Conservation (phyloP, 2,797 vertebrate species). For the Spheniscus humboldti region DNA sequence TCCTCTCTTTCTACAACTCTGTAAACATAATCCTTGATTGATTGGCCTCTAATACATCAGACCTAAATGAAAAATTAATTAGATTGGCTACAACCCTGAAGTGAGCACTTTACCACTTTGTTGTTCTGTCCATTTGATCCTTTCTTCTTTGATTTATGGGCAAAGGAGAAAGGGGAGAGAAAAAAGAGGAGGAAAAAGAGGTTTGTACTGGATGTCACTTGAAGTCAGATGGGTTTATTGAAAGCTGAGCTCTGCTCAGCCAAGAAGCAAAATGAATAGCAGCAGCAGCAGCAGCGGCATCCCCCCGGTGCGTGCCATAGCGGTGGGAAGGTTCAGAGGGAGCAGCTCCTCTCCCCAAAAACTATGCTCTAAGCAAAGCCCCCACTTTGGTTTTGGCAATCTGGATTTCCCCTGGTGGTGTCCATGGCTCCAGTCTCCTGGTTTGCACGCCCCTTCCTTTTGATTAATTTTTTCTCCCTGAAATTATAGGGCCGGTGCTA, state of each 20-base stretch:
- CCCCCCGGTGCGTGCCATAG: accelerated
- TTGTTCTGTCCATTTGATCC: slow-evolving; percentile 76
- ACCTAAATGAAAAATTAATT: slow-evolving; percentile 89
- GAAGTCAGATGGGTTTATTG: slow-evolving; percentile 46
- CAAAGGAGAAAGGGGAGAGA: slow-evolving; percentile 60
- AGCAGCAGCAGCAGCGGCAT: not conserved
- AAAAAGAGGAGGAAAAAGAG: slow-evolving; percentile 64
- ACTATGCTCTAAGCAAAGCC: not conserved
- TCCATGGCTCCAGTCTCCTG: not conserved
- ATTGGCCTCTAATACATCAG: slow-evolving; percentile 83
- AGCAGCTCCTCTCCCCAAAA: not conserved
- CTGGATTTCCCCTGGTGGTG: not conserved
- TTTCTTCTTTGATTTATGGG: slow-evolving; percentile 73
- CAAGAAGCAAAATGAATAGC: not conserved
- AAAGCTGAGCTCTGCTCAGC: slow-evolving; percentile 37
- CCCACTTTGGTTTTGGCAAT: not conserved
- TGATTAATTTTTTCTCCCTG: not conserved
- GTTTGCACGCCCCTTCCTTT: not conserved
- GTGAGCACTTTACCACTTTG: slow-evolving; percentile 72
- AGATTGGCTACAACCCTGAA: slow-evolving; percentile 71
- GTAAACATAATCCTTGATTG: slow-evolving; percentile 86
- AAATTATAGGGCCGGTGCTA: not conserved
- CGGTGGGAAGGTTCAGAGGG: not conserved
- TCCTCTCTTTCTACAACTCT: slow-evolving; percentile 75
- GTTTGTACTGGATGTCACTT: slow-evolving; percentile 56